Base-by-base conservation (phyloP, 2,113 vertebrate genomes). In the Donacobius atricapilla region DNA sequence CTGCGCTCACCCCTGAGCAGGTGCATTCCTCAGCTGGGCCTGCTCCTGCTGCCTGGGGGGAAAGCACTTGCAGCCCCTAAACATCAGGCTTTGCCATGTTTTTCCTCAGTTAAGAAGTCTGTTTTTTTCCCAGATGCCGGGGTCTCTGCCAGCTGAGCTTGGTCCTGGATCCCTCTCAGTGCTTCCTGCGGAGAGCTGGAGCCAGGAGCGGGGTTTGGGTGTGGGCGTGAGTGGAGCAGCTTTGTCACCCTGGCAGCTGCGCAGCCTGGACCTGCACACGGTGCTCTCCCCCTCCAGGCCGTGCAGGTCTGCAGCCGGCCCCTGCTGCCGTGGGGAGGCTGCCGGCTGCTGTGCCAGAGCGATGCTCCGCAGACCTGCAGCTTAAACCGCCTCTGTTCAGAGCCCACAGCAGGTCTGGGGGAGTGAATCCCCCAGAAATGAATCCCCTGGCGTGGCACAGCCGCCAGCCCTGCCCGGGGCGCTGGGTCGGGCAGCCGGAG, bases 301-400 rank as follows among this genome's bases (percentile, higher is more conserved):
- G n/a, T n/a, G n/a, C n/a, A n/a, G n/a, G n/a, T n/a, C n/a, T n/a
- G n/a, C n/a, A n/a, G n/a, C n/a, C n/a, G n/a, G n/a, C n/a, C n/a
- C n/a, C n/a, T n/a, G n/a, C n/a, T n/a, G n/a, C n/a, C n/a, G n/a
- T n/a, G n/a, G n/a, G n/a, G n/a, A n/a, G n/a, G 40, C 40, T 40
- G 40, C 40, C 40, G 40, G 40, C 40, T 40, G 40, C 16, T 95
- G 91, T 96, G 79, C 87, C 87, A 83, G 44, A 64, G 54, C 42
- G 70, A 71, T 71, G 79, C 83, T 60, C 54, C 80, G 80, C 96
- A 69, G 79, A 75, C 94, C 48, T 89, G 81, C 79, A 75, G 91
- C 97, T 95, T 85, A 83, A 96, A 63, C 51, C 65, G 28, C 73
- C 47, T 39, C 45, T 87, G 94, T 88, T 84, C 83, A 89, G 91